phyloP scores from a whole-genome alignment of 2,113 vertebrate genomes.

The Trinectes maculatus region DNA sequence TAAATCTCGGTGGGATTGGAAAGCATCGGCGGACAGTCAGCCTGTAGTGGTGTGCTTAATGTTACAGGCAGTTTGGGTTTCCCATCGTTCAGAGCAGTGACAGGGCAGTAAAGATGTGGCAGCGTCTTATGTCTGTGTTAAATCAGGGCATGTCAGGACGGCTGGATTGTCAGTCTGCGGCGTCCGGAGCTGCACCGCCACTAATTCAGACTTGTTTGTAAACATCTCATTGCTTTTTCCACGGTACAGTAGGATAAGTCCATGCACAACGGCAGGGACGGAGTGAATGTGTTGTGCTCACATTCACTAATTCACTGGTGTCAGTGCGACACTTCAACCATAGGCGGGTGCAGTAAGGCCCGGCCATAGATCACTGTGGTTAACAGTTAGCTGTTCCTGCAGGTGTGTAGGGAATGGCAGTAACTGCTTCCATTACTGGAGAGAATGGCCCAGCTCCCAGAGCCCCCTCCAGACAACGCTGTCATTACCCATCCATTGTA shows the following conservation, averaged over 20 bases:
- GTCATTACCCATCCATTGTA: conserved; percentile 82
- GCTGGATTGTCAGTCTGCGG: conserved; percentile 52
- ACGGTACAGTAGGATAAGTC: conserved; percentile 8
- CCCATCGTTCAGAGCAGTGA: conserved; percentile 74
- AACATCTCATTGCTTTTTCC: conserved; percentile 36
- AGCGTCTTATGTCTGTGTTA: conserved; percentile 72
- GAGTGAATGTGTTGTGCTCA: conserved; percentile 37
- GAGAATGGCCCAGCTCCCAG: conserved; percentile 74
- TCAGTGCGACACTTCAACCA: conserved; percentile 67
- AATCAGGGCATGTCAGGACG: conserved; percentile 71
- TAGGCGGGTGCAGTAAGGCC: conserved; percentile 52
- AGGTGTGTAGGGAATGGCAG: conserved; percentile 77
- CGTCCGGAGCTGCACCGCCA: conserved; percentile 26
- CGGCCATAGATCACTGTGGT: conserved; percentile 72
- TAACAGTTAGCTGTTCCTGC: conserved; percentile 76
- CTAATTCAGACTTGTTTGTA: conserved; percentile 62
- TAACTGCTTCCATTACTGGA: conserved; percentile 79
- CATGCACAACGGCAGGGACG: conserved; percentile 17
- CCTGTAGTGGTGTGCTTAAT: conserved; percentile 77
- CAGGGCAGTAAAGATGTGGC: conserved; percentile 75
- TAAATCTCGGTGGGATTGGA: conserved; percentile 78
- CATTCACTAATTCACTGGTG: conserved; percentile 65
- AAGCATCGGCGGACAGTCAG: conserved; percentile 76
- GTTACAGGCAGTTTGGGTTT: conserved; percentile 77
- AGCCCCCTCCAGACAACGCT: conserved; percentile 76